Evolutionary conservation across 2,113 vertebrate genomes (phyloP), one percentile per base, ranked within the genome.

Genomic region (Zosterops hypoxanthus): DNA sequence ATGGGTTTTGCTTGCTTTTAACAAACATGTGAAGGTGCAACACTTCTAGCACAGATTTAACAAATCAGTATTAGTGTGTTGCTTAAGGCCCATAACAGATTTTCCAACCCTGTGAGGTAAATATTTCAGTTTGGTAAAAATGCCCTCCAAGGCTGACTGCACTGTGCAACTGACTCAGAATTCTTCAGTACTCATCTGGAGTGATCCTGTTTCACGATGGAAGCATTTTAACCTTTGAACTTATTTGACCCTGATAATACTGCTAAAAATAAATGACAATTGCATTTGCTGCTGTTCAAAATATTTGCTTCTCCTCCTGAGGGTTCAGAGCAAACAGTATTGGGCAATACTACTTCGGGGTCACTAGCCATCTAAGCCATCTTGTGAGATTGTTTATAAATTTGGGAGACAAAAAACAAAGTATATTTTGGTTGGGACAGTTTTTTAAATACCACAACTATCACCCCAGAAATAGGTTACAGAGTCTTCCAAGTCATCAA

Each of bases 141-240:
- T 29, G 31, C 11, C 3, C 12, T 39, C 26, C 0, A 13, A 77
- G 33, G 47, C 50, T 23, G 33, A 52, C 25, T 63, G 56, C 36
- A 28, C 41, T 1, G 3, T 34, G 36, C 41, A 70, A 12, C 57
- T 82, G 19, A n/a, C 29, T 55, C 63, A 83, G 33, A 59, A 81
- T 66, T 86, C 33, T 76, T 80, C 39, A 47, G 24, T 44, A 39
- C 26, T 49, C 44, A 31, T 66, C 46, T 78, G 52, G 52, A 75
- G 9, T 23, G 52, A 70, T 34, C 26, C 64, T 63, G 68, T 90
- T 88, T 75, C 39, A 31, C 2, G 11, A n/a, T 60, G 24, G 31
- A 60, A 92, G 33, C 63, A 52, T 85, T 94, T 88, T 81, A 88
- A 88, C 82, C 71, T 93, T 83, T 90, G 52, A 91, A 88, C 68